Evolutionary conservation across 1,140 invertebrate genomes (phyloP).

Genomic region (Tribolium madens): DNA sequence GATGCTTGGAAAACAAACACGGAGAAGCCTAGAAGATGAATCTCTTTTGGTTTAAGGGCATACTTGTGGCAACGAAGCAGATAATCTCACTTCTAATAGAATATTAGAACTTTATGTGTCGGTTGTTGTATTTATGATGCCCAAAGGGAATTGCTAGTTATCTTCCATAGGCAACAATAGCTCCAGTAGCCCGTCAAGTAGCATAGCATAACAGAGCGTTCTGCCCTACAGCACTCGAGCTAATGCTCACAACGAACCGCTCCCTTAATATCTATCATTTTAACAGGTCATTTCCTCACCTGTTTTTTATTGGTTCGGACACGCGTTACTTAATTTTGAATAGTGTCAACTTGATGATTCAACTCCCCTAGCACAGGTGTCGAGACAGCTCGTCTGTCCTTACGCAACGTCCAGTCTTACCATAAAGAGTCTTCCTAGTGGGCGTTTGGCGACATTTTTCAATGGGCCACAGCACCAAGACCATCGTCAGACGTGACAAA

Average conservation of each 20-base stretch:
- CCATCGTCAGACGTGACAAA: slow-evolving; percentile 2
- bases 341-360: not conserved
- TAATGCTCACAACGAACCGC: slow-evolving; percentile 24
- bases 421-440: slow-evolving; percentile 11
- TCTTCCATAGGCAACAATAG: slow-evolving; percentile 11
- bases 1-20: not conserved
- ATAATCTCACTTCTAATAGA: slow-evolving; percentile 15
- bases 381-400: slow-evolving; percentile 1
- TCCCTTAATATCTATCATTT: slow-evolving; percentile 24
- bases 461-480: slow-evolving; percentile 18
- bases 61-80: slow-evolving; percentile 3
- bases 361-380: not conserved
- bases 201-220: slow-evolving; percentile 4
- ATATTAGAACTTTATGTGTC: slow-evolving; percentile 33
- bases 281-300: slow-evolving; percentile 14
- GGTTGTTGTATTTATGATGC: slow-evolving; percentile 29
- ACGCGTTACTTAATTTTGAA: not conserved
- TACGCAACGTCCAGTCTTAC: not conserved
- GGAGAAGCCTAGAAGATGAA: not conserved
- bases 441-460: slow-evolving; percentile 43
- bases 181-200: slow-evolving; percentile 23
- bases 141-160: slow-evolving; percentile 21
- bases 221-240: not conserved
- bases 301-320: not conserved
- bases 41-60: not conserved